A percentile compares a stretch with the other conserved stretches of the same genome.
Conservation (phyloP, 2,888 invertebrate species). For the Tipula vernalis region DNA sequence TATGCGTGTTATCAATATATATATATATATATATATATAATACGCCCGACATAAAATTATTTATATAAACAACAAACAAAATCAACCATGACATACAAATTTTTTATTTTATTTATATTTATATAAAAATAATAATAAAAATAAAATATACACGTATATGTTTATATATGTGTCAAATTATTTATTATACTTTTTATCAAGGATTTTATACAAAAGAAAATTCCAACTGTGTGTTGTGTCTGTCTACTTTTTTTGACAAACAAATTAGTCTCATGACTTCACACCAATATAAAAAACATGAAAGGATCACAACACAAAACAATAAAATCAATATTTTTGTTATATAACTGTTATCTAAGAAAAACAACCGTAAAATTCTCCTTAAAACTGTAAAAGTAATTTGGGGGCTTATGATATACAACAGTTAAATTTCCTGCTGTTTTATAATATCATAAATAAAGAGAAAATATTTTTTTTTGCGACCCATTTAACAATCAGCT, state of each 20-base stretch:
- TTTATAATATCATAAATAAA: neutral
- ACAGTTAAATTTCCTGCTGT: neutral
- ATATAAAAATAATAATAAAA: neutral
- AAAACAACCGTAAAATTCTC: neutral
- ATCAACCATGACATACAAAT: neutral
- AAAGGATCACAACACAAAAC: neutral
- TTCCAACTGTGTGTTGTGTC: neutral
- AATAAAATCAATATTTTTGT: neutral
- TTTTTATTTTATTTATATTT: neutral
- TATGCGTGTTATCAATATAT: neutral
- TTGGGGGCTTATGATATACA: neutral
- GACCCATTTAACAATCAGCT: neutral
- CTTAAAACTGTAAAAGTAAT: neutral
- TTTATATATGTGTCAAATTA: neutral
- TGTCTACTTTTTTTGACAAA: neutral
- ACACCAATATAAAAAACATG: neutral
- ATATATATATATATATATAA: too few species aligned
- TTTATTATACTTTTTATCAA: neutral
- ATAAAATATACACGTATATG: neutral
- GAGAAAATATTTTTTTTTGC: neutral
- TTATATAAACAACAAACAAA: neutral
- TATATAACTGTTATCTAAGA: neutral
- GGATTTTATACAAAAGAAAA: neutral
- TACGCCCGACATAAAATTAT: neutral
- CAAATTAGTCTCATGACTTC: neutral